Conservation (phyloP, 2,113 vertebrate species). For the Silurus glanis region DNA sequence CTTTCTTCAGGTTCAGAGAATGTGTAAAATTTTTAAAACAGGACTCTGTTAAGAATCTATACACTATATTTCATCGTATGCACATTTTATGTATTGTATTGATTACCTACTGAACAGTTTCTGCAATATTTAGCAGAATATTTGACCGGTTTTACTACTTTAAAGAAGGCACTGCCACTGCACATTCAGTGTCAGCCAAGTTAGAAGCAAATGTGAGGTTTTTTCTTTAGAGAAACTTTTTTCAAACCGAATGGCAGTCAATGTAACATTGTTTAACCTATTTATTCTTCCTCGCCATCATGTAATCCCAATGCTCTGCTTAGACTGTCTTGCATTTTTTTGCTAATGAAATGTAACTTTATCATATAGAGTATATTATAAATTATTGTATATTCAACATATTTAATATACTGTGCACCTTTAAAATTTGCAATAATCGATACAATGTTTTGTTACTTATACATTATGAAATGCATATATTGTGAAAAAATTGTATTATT, state of each 20-base stretch:
- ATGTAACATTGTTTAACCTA: not conserved
- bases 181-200: not conserved
- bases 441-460: not conserved
- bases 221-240: not conserved
- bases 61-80: not conserved
- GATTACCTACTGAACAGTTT: not conserved
- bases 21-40: not conserved
- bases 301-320: not conserved
- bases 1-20: not conserved
- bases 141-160: not conserved
- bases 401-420: not conserved
- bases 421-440: not conserved
- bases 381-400: not conserved
- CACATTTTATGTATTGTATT: not conserved
- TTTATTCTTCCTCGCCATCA: not conserved
- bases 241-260: not conserved
- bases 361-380: not conserved
- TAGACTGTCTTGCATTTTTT: not conserved
- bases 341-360: not conserved
- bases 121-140: not conserved
- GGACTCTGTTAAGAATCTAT: not conserved
- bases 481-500: not conserved
- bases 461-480: not conserved
- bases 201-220: not conserved
- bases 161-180: not conserved